phyloP scores from a whole-genome alignment of 2,888 invertebrate species.

The Xanthostigma xanthostigma region DNA sequence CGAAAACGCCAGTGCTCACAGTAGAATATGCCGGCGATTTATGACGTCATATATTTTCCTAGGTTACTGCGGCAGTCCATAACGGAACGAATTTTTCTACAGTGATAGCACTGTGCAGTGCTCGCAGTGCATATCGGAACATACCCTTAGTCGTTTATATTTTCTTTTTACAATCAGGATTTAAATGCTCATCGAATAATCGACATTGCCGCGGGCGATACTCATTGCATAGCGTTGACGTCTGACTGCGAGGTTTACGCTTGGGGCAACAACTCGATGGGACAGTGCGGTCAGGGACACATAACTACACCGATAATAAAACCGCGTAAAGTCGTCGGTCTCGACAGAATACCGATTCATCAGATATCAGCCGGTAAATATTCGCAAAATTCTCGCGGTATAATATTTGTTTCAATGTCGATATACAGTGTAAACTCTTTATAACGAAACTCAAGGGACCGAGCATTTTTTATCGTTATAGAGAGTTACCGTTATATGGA shows the following conservation, averaged over 20 bases:
- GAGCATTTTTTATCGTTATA: no score
- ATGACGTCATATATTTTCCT: no score
- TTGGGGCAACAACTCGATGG: slow-evolving; percentile 49
- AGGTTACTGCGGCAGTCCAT: no score
- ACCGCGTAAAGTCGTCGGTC: slow-evolving; percentile 38
- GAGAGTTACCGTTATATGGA: no score
- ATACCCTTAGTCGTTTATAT: no score
- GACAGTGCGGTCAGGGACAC: slow-evolving; percentile 48
- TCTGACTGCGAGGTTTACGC: slow-evolving; percentile 36
- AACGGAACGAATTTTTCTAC: no score
- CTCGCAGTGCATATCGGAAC: no score
- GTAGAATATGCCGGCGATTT: no score
- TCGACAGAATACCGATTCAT: slow-evolving; percentile 35
- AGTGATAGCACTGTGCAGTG: no score
- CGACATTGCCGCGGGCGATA: slow-evolving; percentile 44
- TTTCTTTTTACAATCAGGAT: slow-evolving; percentile 18
- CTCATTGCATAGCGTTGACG: slow-evolving; percentile 43
- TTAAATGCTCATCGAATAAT: slow-evolving; percentile 34
- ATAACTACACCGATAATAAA: slow-evolving; percentile 38
- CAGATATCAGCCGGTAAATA: slow-evolving; percentile 42
- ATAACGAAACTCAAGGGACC: no score
- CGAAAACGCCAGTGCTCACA: no score
- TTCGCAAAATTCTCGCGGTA: not conserved
- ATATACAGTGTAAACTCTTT: no score
- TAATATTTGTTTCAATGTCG: not conserved